Conservation (phyloP, 2,797 vertebrate genomes). For the Bufotes viridis region DNA sequence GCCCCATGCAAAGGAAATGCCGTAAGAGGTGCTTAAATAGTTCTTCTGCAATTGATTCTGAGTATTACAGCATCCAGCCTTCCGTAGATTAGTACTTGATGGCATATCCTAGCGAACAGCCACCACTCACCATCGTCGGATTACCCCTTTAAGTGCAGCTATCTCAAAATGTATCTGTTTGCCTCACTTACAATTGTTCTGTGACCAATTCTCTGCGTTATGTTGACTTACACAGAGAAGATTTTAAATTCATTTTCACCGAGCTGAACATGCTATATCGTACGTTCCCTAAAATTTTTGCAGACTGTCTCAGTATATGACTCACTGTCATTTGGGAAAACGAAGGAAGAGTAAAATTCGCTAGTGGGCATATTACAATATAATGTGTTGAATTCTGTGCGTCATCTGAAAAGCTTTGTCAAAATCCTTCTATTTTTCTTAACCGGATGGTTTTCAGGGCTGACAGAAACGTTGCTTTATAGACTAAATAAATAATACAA, state of each 20-base stretch:
- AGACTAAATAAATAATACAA: slow-evolving; percentile 5
- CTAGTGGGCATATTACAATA: slow-evolving; percentile 30
- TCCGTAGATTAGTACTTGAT: not conserved
- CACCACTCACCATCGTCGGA: not conserved
- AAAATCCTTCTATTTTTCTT: not conserved
- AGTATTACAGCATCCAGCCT: too few relatives aligned
- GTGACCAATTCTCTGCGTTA: not conserved
- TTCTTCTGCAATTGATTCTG: too few relatives aligned
- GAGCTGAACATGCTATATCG: not conserved
- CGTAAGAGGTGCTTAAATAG: too few relatives aligned
- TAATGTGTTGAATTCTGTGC: slow-evolving; percentile 13
- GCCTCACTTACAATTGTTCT: not conserved
- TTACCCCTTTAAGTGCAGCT: not conserved
- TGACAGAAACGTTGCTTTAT: not conserved
- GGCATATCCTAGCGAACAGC: not conserved
- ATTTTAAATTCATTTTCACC: slow-evolving; percentile 3
- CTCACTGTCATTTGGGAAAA: slow-evolving; percentile 31
- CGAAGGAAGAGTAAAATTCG: not conserved
- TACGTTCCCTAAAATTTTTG: not conserved
- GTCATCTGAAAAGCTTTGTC: not conserved
- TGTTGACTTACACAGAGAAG: not conserved
- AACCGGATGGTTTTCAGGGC: not conserved
- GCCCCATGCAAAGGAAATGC: too few relatives aligned
- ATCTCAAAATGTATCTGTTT: not conserved
- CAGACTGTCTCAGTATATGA: slow-evolving; percentile 3